Base-by-base conservation (phyloP, 2,113 vertebrate species). In the Anolis sagrei region DNA sequence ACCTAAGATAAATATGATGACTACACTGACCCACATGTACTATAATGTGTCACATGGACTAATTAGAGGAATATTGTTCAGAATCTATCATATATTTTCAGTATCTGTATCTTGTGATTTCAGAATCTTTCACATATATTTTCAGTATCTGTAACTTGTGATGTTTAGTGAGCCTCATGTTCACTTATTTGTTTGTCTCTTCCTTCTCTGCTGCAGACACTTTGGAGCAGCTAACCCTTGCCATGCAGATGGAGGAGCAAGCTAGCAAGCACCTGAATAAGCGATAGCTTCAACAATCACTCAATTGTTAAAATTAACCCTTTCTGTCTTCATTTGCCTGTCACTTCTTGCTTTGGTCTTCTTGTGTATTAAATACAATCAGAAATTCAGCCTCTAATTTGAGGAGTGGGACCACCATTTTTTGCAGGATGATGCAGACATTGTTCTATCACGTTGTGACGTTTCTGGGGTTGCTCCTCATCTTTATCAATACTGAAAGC, bases 181-280 rank as follows among this genome's bases (percentile, higher is more conserved):
- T 68, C 8, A 70, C 3, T 48, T 58, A 10, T 23, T 7, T 62
- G 2, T 75, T 64, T 72, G 64, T 21, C 23, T 39, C 29, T 21
- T 14, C 13, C 1, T 23, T 10, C 39, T 90, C 66, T 27, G 74
- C 89, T 89, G 48, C 89, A 97, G 97, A 96, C 86, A 93, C 91
- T 0, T 4, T 97, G 89, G 92, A 93, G 77, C 88, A 94, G 88
- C 88, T 97, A 88, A 93, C 64, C 5, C 66, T 93, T 73, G 96
- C 96, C 89, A 94, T 97, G 94, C 95, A 97, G 81, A 87, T 93
- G 84, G 96, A 97, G 76, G 95, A 97, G 18, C 96, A 96, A 90
- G 95, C 95, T 87, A 97, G 96, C 94, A 95, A 94, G 92, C 95
- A 97, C 84, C 94, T 96, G 27, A 94, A 75, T 75, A 34, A 88